Evolutionary conservation across 2,113 vertebrate species (phyloP), one percentile per base, ranked within the genome.

Genomic region (Serinus canaria): DNA sequence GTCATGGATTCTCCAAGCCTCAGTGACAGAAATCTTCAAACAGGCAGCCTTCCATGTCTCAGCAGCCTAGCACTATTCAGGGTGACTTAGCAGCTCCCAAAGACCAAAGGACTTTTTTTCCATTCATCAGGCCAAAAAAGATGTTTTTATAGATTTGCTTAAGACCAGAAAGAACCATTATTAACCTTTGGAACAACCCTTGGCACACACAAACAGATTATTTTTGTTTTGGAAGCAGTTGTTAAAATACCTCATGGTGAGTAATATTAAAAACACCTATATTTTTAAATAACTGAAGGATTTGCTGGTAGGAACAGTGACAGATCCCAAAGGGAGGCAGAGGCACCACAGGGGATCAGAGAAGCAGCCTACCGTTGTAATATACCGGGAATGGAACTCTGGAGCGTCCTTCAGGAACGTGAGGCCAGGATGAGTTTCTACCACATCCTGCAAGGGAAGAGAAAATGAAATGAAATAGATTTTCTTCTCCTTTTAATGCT

Each of bases 371-470:
- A 99, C 99, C 97, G 99, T 99, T 8, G 99, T 99, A 86, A 99
- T 99, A 63, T 99, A 99, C 56, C 99, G 99, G 85, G 99, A 99
- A 97, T 99, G 99, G 97, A 99, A 99, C 97, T 99, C 99, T 2
- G 99, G 99, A 68, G 99, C 99, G 73, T 99, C 99, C 97, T 99
- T 99, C 89, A 99, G 97, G 98, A 99, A 99, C 13, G 99, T 99
- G 95, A 99, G 98, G 15, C 99, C 99, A 85, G 99, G 99, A 88
- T 99, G 99, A 4, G 99, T 99, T 96, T 99, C 99, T 86, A 99
- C 99, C 28, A 99, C 98, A 97, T 99, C 99, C 99, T 99, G 83
- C 95, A 96, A 97, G 64, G 97, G 2, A 96, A 91, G 84, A 86
- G 44, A 69, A 89, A 95, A 49, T 30, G 6, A 72, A 85, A 50